A percentile compares a stretch with the other conserved stretches of the same genome.
Evolutionary conservation across 2,113 vertebrate genomes (phyloP).

Genomic region (Ranitomeya variabilis): DNA sequence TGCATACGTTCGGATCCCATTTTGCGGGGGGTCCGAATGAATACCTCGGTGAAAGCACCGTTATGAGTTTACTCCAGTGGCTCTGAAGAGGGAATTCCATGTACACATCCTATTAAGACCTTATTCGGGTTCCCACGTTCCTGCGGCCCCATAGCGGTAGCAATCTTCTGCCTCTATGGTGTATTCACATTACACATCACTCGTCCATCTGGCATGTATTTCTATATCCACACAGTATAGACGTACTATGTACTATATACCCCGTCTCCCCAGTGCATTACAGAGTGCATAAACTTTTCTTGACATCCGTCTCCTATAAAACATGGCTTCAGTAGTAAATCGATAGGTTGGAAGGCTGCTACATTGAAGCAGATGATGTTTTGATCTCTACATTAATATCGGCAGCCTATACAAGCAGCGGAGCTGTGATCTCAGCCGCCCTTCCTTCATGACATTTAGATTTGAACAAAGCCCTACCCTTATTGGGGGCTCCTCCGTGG

Average conservation of each 20-base stretch:
- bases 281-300: constrained; percentile 1
- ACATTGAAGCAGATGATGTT: not conserved
- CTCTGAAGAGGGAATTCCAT: too few relatives aligned
- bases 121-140: too few relatives aligned
- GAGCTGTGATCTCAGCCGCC: constrained; percentile 7
- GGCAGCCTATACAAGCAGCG: not conserved
- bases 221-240: not conserved
- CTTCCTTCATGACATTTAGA: constrained; percentile 21
- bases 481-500: not conserved
- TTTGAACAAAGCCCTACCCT: constrained; percentile 15
- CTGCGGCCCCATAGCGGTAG: too few relatives aligned
- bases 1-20: too few relatives aligned
- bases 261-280: not conserved
- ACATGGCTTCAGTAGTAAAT: constrained; percentile 1
- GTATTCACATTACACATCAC: too few relatives aligned
- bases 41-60: too few relatives aligned
- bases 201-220: not conserved
- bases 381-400: constrained; percentile 2
- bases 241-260: not conserved
- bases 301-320: not conserved
- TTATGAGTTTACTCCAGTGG: too few relatives aligned
- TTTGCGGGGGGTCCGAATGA: too few relatives aligned
- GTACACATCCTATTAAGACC: too few relatives aligned
- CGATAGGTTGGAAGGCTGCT: not conserved
- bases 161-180: too few relatives aligned